phyloP scores from a whole-genome alignment of 2,797 vertebrate genomes.

The Crax fasciolata region DNA sequence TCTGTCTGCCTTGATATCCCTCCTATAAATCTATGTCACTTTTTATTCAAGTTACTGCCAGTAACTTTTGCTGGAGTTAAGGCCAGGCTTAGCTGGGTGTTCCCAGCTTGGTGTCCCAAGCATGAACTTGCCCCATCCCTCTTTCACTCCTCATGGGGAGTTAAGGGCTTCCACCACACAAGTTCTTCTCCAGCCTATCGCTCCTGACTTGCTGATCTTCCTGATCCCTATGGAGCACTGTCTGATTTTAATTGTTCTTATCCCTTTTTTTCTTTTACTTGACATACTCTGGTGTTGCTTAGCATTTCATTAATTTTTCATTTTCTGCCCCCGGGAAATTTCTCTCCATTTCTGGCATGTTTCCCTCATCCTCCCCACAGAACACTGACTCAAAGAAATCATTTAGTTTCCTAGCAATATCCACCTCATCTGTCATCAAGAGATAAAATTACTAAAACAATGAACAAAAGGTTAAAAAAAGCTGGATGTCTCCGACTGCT shows the following conservation, averaged over 20 bases:
- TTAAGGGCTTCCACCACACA: not conserved
- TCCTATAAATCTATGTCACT: not conserved
- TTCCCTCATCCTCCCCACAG: constrained; percentile 58
- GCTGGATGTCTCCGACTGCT: constrained; percentile 15
- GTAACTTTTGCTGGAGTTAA: not conserved
- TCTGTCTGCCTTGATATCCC: not conserved
- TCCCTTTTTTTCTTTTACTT: constrained; percentile 14
- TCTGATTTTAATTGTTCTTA: constrained; percentile 47
- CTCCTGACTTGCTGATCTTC: constrained; percentile 19
- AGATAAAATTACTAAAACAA: constrained; percentile 79
- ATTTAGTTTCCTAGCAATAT: constrained; percentile 77
- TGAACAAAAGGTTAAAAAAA: constrained; percentile 68
- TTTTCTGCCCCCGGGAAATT: constrained; percentile 68
- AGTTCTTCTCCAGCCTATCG: not conserved
- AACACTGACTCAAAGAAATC: constrained; percentile 71
- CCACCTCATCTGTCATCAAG: constrained; percentile 77
- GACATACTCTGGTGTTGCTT: constrained; percentile 60
- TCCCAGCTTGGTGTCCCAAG: not conserved
- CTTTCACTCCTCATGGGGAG: not conserved
- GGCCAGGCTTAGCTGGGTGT: not conserved
- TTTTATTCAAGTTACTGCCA: not conserved
- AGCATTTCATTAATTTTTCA: constrained; percentile 77
- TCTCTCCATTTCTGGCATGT: constrained; percentile 63
- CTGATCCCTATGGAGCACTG: not conserved
- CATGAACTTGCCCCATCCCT: not conserved